Percentiles rank a stretch among this genome's conserved stretches.
These are phyloP conservation scores for Aphelocoma coerulescens DNA, from an alignment of 2,113 vertebrate species.

Conservation along the genomic window DNA sequence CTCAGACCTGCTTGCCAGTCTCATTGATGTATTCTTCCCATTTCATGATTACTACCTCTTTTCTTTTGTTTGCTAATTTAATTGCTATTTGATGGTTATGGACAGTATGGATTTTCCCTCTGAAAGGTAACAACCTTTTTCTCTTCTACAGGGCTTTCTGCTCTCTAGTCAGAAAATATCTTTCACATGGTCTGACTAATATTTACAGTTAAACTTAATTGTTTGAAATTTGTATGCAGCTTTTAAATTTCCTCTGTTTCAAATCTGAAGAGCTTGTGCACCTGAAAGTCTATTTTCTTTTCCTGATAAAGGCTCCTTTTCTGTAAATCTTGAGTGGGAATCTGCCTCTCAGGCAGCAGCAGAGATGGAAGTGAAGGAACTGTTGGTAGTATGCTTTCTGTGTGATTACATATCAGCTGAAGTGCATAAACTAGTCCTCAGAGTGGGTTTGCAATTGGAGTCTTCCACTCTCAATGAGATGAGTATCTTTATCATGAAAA, in stretches of 20 bases:
- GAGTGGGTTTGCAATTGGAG: not conserved
- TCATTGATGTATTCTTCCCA: not conserved
- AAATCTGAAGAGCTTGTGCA: not conserved
- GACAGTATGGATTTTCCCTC: not conserved
- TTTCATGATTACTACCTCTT: not conserved
- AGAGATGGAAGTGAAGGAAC: not conserved
- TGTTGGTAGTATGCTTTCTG: not conserved
- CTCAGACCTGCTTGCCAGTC: not conserved
- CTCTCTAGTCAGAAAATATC: not conserved
- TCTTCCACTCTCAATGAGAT: not conserved
- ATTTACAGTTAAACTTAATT: not conserved
- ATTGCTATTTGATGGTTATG: not conserved
- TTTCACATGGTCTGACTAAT: not conserved
- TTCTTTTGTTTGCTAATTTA: not conserved
- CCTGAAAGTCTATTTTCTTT: not conserved
- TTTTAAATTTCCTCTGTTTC: not conserved
- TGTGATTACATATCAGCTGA: not conserved
- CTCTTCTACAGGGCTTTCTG: not conserved
- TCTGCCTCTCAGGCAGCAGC: not conserved
- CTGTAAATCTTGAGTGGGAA: not conserved
- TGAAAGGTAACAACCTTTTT: not conserved
- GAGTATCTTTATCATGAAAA: not conserved
- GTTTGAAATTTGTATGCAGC: not conserved
- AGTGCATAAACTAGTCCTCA: not conserved
- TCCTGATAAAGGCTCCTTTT: not conserved